Evolutionary conservation across 53 echinoderm and acorn worm species (phyloP), one percentile per base, ranked within the genome.

Genomic region (Stichopus horrens): DNA sequence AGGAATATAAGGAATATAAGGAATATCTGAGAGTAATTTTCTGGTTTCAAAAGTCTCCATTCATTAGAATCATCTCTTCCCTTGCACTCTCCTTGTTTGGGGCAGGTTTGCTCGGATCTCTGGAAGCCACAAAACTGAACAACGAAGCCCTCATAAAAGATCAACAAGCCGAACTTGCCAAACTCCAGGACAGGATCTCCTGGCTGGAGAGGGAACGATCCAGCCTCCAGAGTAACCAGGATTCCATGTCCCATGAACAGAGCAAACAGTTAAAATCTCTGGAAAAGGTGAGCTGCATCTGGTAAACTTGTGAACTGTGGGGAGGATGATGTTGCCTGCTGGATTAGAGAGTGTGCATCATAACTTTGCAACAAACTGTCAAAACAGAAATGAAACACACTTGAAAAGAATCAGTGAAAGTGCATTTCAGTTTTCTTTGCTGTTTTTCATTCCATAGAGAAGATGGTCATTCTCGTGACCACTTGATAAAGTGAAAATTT

Each of bases 141-240:
- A 96, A 99, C 71, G 96, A 94, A 83, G 85, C 96, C 23, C 96
- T 94, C 54, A 92, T 96, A 60, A 89, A 93, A 21, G 99, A 96
- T 82, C 88, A 94, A 54, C 93, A 94, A 21, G 81, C 92, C 9
- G 91, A 91, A 37, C 89, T 96, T 60, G 91, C 96, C 74, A 96
- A 95, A 77, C 81, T 98, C 52, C 93, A 95, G 55, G 96, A 99
- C 89, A 96, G 90, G 68, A 86, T 99, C 59, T 88, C 91, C 76
- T 99, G 99, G 99, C 74, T 99, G 86, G 99, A 96, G 88, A 93
- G 89, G 21, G 99, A 99, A 55, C 74, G 99, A 77, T 73, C 87
- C 4, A 94, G 91, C 71, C 89, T 96, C 7, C 92, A 96, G 59
- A 84, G 78, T 19, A 94, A 92, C 85, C 94, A 96, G 75, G 91